A percentile compares a stretch with the other conserved stretches of the same genome.
Evolutionary conservation across 2,113 vertebrate genomes (phyloP).

Genomic region (Empidonax alnorum): DNA sequence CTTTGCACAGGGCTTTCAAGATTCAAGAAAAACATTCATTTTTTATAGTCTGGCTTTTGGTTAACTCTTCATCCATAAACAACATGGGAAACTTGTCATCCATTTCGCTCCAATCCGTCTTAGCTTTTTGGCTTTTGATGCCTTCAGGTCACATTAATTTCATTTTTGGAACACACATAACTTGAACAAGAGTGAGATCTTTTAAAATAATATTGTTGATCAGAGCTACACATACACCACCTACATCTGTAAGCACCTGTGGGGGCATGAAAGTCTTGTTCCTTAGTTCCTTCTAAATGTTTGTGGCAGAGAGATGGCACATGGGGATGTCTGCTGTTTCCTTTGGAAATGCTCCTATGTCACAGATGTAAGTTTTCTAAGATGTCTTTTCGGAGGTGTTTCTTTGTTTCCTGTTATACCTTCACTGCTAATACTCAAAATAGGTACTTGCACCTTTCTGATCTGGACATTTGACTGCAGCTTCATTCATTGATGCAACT

Average conservation of each 20-base stretch:
- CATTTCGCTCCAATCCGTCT: not conserved
- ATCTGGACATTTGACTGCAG: not conserved
- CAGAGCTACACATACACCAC: not conserved
- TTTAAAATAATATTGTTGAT: not conserved
- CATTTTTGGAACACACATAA: not conserved
- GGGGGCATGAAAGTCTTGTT: not conserved
- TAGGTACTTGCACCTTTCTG: not conserved
- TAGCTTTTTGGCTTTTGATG: not conserved
- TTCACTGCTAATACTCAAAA: not conserved
- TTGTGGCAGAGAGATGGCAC: not conserved
- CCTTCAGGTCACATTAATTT: not conserved
- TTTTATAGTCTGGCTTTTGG: not conserved
- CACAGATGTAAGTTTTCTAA: not conserved
- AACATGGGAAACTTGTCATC: not conserved
- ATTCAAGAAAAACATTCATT: not conserved
- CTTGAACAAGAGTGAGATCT: not conserved
- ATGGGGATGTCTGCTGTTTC: not conserved
- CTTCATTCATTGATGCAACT: not conserved
- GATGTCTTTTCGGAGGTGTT: not conserved
- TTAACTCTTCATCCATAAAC: not conserved
- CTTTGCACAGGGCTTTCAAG: not conserved
- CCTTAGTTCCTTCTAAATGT: not conserved
- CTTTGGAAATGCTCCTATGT: not conserved
- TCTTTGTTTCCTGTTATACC: not conserved
- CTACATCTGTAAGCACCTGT: not conserved